Percentiles rank a stretch among this genome's conserved stretches.
Conservation (phyloP, 2,797 vertebrate species). For the Gila robusta region DNA sequence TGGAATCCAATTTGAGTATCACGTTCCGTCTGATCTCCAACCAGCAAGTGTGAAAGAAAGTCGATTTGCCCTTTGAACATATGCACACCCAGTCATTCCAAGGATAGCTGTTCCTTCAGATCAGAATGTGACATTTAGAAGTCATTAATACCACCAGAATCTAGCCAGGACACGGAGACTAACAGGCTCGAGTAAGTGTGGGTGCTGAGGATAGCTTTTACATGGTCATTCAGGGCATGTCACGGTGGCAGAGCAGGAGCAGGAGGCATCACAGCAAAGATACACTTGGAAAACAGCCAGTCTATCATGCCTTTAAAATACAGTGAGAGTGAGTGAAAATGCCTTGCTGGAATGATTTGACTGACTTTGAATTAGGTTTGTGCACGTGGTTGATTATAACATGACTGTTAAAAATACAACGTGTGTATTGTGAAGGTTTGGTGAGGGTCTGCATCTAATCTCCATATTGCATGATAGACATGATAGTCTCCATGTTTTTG, state of each 20-base stretch:
- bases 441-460: background rate
- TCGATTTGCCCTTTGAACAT: slow-evolving; percentile 18
- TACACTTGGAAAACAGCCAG: background rate
- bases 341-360: background rate
- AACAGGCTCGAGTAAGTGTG: background rate
- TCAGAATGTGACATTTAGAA: slow-evolving; percentile 43
- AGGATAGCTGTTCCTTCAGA: slow-evolving; percentile 25
- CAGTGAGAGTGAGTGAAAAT: slow-evolving; percentile 23
- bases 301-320: slow-evolving; percentile 28
- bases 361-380: background rate
- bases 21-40: background rate
- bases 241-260: slow-evolving; percentile 2
- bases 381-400: slow-evolving; percentile 3
- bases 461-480: background rate
- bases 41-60: background rate
- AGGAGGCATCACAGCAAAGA: background rate
- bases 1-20: background rate
- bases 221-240: background rate
- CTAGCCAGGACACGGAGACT: background rate
- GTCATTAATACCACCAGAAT: slow-evolving; percentile 34
- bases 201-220: slow-evolving; percentile 12
- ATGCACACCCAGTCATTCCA: background rate
- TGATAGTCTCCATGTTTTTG: background rate
- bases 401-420: background rate
- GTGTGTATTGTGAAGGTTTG: background rate